These are phyloP conservation scores for Bufotes viridis DNA, from an alignment of 2,797 vertebrate genomes.

Conservation along the genomic window DNA sequence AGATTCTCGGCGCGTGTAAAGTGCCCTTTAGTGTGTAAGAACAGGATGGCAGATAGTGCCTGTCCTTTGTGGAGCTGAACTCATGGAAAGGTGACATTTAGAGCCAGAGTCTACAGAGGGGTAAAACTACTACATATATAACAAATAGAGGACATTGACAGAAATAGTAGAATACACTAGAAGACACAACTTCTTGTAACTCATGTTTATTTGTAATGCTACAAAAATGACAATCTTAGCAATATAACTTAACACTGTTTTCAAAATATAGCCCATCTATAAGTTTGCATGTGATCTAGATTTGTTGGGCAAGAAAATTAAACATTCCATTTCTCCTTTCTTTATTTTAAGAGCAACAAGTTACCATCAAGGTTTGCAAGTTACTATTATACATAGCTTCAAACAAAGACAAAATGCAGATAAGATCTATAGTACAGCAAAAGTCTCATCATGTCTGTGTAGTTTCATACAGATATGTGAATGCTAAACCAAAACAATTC, in stretches of 20 bases:
- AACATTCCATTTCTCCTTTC: slow-evolving; percentile 65
- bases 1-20: too few species aligned
- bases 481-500: slow-evolving; percentile 47
- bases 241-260: slow-evolving; percentile 81
- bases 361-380: slow-evolving; percentile 70
- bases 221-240: slow-evolving; percentile 81
- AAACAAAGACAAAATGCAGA: slow-evolving; percentile 74
- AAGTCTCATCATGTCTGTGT: slow-evolving; percentile 16
- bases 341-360: slow-evolving; percentile 69
- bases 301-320: slow-evolving; percentile 67
- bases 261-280: slow-evolving; percentile 65
- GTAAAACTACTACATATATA: background rate
- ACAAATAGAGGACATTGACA: background rate
- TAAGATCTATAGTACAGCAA: slow-evolving; percentile 52
- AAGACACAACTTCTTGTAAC: slow-evolving; percentile 74
- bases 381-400: slow-evolving; percentile 67
- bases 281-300: slow-evolving; percentile 68
- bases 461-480: slow-evolving; percentile 35
- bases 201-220: slow-evolving; percentile 76
- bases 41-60: too few species aligned
- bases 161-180: slow-evolving; percentile 78
- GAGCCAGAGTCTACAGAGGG: too few species aligned
- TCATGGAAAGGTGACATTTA: too few species aligned
- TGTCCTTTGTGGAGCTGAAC: too few species aligned
- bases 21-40: too few species aligned